These are phyloP conservation scores for Glaucidium brasilianum DNA, from an alignment of 2,113 vertebrate species.

Conservation along the genomic window DNA sequence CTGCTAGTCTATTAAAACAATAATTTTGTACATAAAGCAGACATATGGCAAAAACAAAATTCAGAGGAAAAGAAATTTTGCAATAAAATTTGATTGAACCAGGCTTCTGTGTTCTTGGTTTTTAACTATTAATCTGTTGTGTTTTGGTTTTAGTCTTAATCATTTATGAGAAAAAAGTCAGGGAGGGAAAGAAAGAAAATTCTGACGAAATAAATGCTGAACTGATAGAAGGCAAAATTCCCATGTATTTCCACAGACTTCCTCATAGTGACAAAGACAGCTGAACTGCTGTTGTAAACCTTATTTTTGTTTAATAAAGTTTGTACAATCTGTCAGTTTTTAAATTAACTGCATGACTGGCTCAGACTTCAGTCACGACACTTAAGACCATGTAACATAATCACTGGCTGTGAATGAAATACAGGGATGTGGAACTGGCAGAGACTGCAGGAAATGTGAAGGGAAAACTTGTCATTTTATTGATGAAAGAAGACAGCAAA, in stretches of 20 bases:
- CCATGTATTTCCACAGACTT: not conserved
- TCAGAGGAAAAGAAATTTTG: not conserved
- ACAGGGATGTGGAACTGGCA: conserved; percentile 7
- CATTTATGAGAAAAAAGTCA: not conserved
- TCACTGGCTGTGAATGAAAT: conserved; percentile 42
- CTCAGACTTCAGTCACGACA: conserved; percentile 27
- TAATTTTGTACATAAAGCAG: not conserved
- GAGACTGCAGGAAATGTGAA: not conserved
- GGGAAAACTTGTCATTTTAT: not conserved
- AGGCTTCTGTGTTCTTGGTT: not conserved
- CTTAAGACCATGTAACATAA: conserved; percentile 37
- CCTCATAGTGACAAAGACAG: not conserved
- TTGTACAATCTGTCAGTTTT: conserved; percentile 46
- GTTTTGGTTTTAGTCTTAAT: not conserved
- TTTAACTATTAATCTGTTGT: not conserved
- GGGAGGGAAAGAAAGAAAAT: not conserved
- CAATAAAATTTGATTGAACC: not conserved
- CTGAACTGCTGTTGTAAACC: not conserved
- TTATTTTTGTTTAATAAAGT: conserved; percentile 59
- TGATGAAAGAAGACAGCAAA: not conserved
- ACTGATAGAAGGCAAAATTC: not conserved
- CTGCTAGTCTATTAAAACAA: not conserved
- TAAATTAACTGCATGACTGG: conserved; percentile 57
- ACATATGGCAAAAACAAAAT: not conserved
- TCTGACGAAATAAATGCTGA: not conserved